Percentiles rank a stretch among this genome's conserved stretches.
Conservation (phyloP, 2,113 vertebrate genomes). For the Rhinoptilus africanus region DNA sequence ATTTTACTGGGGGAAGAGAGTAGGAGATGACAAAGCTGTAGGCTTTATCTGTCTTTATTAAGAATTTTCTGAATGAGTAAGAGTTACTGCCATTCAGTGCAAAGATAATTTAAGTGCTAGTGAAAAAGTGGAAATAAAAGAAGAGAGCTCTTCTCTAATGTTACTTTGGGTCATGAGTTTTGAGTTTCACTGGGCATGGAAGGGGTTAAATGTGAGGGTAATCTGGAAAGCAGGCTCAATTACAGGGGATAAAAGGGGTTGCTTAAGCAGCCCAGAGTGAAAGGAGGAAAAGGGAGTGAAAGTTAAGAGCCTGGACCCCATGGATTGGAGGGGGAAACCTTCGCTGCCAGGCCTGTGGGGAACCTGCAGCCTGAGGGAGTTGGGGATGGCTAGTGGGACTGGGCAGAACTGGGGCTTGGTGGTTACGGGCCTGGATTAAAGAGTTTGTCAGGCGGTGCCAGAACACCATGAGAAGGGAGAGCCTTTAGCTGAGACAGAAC, state of each 20-base stretch:
- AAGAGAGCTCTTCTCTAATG: background rate
- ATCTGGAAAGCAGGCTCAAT: background rate
- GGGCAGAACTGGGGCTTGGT: background rate
- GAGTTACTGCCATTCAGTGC: background rate
- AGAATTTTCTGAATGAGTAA: background rate
- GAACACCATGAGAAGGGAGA: accelerated
- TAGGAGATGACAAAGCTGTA: background rate
- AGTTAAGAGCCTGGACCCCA: background rate
- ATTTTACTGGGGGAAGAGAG: background rate
- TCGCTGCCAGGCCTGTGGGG: background rate
- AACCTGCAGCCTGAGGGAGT: accelerated
- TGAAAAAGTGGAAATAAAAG: background rate
- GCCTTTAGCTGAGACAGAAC: background rate
- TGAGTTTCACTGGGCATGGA: background rate
- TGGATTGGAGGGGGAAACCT: background rate
- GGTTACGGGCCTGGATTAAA: background rate
- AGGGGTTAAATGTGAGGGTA: background rate
- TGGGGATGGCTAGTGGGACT: background rate
- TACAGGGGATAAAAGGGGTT: background rate
- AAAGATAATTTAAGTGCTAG: background rate
- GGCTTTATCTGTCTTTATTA: background rate
- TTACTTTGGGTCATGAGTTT: background rate
- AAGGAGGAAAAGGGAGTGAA: background rate
- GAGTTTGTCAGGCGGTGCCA: background rate
- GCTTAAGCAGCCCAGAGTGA: background rate